Evolutionary conservation across 2,113 vertebrate genomes (phyloP).

Genomic region (Spea multiplicata): DNA sequence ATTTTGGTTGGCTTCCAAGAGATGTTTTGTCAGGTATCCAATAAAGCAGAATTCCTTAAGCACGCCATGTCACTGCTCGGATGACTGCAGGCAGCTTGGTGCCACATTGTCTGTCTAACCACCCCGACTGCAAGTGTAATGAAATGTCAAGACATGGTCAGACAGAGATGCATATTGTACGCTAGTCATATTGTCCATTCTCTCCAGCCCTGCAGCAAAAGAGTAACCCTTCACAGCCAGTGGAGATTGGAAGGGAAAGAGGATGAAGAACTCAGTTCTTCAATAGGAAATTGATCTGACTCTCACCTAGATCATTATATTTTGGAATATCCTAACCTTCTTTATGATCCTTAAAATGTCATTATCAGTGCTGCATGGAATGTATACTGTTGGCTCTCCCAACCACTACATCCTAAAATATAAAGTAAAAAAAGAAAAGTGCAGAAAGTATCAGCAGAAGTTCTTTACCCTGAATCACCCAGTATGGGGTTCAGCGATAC

Average conservation of each 20-base stretch:
- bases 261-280: too few relatives aligned
- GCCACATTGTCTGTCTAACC: constrained; percentile 39
- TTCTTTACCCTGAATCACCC: neutral
- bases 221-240: too few relatives aligned
- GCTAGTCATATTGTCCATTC: neutral
- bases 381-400: too few relatives aligned
- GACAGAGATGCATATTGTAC: neutral
- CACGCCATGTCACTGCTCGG: constrained; percentile 29
- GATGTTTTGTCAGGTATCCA: constrained; percentile 44
- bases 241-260: too few relatives aligned
- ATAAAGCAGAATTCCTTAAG: constrained; percentile 35
- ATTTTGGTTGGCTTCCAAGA: constrained; percentile 40
- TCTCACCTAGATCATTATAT: too few relatives aligned
- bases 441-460: neutral
- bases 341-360: too few relatives aligned
- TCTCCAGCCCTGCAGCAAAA: neutral
- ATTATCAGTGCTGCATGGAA: too few relatives aligned
- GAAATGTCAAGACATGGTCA: constrained; percentile 29
- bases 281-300: too few relatives aligned
- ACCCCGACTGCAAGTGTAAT: constrained; percentile 22
- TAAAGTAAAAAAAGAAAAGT: too few relatives aligned
- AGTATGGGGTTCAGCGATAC: too few relatives aligned
- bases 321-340: too few relatives aligned
- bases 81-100: constrained; percentile 38
- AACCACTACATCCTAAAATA: too few relatives aligned